Evolutionary conservation across 1,140 invertebrate genomes (phyloP), one percentile per base, ranked within the genome.

Genomic region (Cherax quadricarinatus): DNA sequence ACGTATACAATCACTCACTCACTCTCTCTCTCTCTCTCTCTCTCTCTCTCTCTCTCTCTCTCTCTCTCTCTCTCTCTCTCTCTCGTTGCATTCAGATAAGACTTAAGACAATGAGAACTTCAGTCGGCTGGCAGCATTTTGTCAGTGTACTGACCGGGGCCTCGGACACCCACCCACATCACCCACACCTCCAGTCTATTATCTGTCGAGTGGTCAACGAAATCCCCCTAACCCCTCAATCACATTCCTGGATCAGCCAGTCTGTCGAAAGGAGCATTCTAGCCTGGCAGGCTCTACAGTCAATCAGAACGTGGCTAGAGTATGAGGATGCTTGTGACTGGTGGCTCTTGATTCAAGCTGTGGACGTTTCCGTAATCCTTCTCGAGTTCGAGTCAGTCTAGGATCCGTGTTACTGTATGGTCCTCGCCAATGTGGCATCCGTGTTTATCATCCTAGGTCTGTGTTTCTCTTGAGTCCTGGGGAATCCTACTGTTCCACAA

Each of bases 191-290:
- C 51, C 53, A 48, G 9, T 30, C 85, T 24, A 78, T 87, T 75
- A 48, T 79, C 73, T 78, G 30, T 30, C 18, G 60, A 87, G 60
- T 87, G 85, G 70, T 87, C 85, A 87, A 79, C 85, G 78, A 87
- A 87, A 78, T 78, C 41, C 53, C 9, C 53, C 53, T 73, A 78
- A 87, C 41, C 53, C 9, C 5, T 14, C 85, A 87, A 87, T 87
- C 85, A 78, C 30, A 87, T 79, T 87, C 60, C 85, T 53, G 75
- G 66, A 24, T 79, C 85, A 62, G 18, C 30, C 24, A 53, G 83
- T 70, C 57, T 60, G 16, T 12, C 57, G 16, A 75, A 14, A 75
- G n/a, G 70, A 7, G 24, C 3, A 12, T n/a, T 30, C 70, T 18
- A 0, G 53, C 14, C n/a, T 7, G 70, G 70, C n/a, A 24, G 66